Percentiles rank a stretch among this genome's conserved stretches.
These are phyloP conservation scores for Digitonthophagus gazella DNA, from an alignment of 2,888 invertebrate species.

Conservation along the genomic window DNA sequence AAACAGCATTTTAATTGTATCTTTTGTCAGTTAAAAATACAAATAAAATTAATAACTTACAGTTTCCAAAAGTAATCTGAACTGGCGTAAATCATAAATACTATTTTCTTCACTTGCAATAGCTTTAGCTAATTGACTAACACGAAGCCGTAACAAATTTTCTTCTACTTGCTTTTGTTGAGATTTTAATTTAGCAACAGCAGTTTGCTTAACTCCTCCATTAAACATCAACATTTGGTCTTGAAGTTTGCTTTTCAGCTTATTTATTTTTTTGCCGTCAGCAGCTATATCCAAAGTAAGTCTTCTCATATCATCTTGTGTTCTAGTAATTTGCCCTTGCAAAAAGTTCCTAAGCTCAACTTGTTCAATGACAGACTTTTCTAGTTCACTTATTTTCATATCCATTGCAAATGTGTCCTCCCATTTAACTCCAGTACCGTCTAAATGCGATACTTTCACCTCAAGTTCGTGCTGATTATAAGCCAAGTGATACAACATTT, in stretches of 20 bases:
- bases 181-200: not conserved
- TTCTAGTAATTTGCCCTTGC: not conserved
- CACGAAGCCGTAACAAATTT: not conserved
- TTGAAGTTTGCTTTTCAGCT: not conserved
- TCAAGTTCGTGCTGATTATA: not conserved
- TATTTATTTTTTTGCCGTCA: not conserved
- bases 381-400: not conserved
- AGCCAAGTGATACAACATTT: not conserved
- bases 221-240: not conserved
- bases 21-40: not conserved
- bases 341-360: not conserved
- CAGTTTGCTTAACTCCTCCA: not conserved
- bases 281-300: not conserved
- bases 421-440: not conserved
- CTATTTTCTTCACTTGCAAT: not conserved
- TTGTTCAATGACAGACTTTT: not conserved
- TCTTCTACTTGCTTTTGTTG: not conserved
- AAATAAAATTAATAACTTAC: not conserved
- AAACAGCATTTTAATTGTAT: not conserved
- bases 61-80: not conserved
- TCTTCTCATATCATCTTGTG: not conserved
- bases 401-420: not conserved
- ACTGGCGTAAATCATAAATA: not conserved
- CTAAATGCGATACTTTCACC: not conserved
- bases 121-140: not conserved